A percentile compares a stretch with the other conserved stretches of the same genome.
These are phyloP conservation scores for Apodemia duryi DNA, from an alignment of 2,888 invertebrate species.

Conservation along the genomic window DNA sequence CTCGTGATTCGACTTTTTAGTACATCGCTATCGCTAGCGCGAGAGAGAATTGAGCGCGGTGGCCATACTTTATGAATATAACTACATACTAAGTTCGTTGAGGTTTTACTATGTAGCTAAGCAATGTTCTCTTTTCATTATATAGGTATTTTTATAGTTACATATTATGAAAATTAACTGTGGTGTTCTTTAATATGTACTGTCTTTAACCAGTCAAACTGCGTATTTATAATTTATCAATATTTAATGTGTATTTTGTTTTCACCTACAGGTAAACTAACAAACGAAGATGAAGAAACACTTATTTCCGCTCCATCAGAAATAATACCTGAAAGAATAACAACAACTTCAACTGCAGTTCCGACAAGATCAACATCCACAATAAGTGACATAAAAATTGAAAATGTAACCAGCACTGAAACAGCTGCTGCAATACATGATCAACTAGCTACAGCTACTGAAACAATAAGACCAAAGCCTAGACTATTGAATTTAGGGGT, in stretches of 20 bases:
- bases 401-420: slow-evolving; percentile 36
- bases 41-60: no score
- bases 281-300: slow-evolving; percentile 55
- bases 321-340: slow-evolving; percentile 30
- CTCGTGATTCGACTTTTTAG: no score
- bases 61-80: no score
- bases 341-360: slow-evolving; percentile 30
- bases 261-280: slow-evolving; percentile 57
- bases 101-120: no score
- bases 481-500: slow-evolving; percentile 62
- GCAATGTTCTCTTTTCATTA: no score
- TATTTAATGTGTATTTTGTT: not conserved
- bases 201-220: no score
- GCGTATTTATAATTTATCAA: no score
- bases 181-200: no score
- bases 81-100: no score
- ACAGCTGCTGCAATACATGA: slow-evolving; percentile 38
- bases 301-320: slow-evolving; percentile 27
- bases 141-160: no score
- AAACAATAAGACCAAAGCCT: slow-evolving; percentile 47
- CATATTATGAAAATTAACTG: no score
- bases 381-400: slow-evolving; percentile 32
- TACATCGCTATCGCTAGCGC: no score
- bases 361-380: slow-evolving; percentile 38
- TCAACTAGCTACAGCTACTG: slow-evolving; percentile 25